Conservation (phyloP, 2,797 vertebrate genomes). For the Hydrolagus colliei region DNA sequence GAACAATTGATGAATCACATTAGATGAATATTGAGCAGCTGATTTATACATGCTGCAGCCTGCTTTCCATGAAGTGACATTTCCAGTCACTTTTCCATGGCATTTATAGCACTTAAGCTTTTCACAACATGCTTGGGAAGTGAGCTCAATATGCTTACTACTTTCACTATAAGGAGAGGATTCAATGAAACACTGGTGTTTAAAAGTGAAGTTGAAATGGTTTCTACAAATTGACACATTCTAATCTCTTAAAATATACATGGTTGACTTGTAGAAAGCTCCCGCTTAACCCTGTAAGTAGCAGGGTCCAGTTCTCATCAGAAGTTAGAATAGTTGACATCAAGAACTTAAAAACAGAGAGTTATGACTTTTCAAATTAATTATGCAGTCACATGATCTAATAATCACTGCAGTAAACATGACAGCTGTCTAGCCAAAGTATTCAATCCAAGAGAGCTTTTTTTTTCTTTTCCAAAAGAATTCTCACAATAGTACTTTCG, state of each 20-base stretch:
- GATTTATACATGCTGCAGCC: not conserved
- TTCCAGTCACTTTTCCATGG: not conserved
- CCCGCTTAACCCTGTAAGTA: not conserved
- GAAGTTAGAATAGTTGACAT: not conserved
- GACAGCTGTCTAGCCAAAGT: not conserved
- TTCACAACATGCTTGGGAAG: not conserved
- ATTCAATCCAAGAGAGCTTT: not conserved
- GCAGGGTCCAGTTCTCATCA: not conserved
- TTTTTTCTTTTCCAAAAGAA: too few relatives aligned
- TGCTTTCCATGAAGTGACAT: not conserved
- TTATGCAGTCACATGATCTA: constrained; percentile 14
- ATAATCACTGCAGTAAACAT: not conserved
- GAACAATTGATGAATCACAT: constrained; percentile 1
- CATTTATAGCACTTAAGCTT: not conserved
- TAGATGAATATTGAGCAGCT: not conserved
- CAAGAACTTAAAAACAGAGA: not conserved
- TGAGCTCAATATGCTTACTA: not conserved
- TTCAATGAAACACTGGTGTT: not conserved
- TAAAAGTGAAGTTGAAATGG: not conserved
- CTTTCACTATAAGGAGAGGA: not conserved
- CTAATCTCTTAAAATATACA: not conserved
- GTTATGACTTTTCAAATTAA: not conserved
- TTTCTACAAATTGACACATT: not conserved
- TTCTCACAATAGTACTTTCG: too few relatives aligned
- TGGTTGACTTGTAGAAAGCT: not conserved